A percentile compares a stretch with the other conserved stretches of the same genome.
Conservation (phyloP, 2,113 vertebrate species). For the Antidorcas marsupialis region DNA sequence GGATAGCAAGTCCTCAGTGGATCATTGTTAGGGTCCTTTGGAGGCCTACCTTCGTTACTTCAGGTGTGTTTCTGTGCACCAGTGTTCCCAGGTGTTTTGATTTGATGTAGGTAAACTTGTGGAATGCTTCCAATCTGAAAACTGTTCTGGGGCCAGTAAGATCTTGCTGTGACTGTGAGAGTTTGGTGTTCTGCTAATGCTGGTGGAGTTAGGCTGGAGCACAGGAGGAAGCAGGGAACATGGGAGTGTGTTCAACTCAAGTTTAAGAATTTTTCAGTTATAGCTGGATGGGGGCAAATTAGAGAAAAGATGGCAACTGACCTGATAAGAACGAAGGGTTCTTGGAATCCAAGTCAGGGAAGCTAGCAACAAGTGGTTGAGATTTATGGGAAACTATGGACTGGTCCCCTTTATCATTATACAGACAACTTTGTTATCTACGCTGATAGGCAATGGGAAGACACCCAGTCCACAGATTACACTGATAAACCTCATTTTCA, state of each 20-base stretch:
- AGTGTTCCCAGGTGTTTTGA: constrained; percentile 11
- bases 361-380: not conserved
- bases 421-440: constrained; percentile 48
- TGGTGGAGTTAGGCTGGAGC: not conserved
- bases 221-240: not conserved
- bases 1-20: not conserved
- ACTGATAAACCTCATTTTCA: constrained; percentile 56
- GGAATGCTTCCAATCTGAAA: not conserved
- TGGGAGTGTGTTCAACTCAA: not conserved
- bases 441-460: constrained; percentile 53
- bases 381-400: constrained; percentile 40
- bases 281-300: not conserved
- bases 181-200: not conserved
- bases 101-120: not conserved
- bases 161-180: not conserved
- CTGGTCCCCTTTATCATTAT: constrained; percentile 21
- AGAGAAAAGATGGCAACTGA: not conserved
- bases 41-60: not conserved
- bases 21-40: not conserved
- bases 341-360: not conserved
- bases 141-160: not conserved
- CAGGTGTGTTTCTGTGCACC: not conserved
- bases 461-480: constrained; percentile 27
- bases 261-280: not conserved
- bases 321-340: not conserved